Evolutionary conservation across 2,888 invertebrate species (phyloP).

Genomic region (Lissocephala sabroskyi): DNA sequence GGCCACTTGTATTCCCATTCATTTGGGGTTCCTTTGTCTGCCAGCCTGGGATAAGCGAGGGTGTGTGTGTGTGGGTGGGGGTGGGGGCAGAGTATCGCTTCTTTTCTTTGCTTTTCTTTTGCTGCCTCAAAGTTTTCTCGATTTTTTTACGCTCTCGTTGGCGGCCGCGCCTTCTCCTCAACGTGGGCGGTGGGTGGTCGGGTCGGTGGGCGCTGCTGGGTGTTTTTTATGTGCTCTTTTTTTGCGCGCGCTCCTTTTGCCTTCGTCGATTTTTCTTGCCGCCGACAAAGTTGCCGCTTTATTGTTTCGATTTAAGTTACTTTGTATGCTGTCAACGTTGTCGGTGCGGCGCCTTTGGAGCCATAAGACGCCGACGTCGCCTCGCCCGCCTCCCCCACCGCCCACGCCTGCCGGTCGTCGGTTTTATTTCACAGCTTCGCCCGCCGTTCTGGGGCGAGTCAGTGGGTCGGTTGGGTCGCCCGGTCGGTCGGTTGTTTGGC

Average conservation of each 20-base stretch:
- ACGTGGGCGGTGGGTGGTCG: too few relatives aligned
- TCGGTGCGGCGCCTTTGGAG: slow-evolving; percentile 4
- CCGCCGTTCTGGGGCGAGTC: neutral
- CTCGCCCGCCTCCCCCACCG: neutral
- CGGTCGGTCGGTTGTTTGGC: slow-evolving; percentile 32
- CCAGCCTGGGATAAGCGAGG: neutral
- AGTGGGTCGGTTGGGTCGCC: neutral
- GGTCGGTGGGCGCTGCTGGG: too few relatives aligned
- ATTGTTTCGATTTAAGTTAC: slow-evolving; percentile 71
- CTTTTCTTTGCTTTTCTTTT: slow-evolving; percentile 35
- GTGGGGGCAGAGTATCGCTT: neutral
- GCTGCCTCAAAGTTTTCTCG: slow-evolving; percentile 10
- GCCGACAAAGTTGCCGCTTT: slow-evolving; percentile 62
- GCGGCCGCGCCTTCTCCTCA: too few relatives aligned
- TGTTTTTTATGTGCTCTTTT: slow-evolving; percentile 1
- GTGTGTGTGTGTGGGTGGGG: neutral
- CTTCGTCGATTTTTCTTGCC: slow-evolving; percentile 19
- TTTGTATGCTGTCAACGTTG: slow-evolving; percentile 72
- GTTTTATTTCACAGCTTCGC: slow-evolving; percentile 55
- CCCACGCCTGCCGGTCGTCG: too few relatives aligned
- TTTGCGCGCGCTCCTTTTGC: slow-evolving; percentile 11
- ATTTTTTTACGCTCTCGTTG: slow-evolving; percentile 3
- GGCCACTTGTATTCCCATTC: too few relatives aligned
- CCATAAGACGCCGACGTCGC: slow-evolving; percentile 1
- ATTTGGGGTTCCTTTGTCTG: too few relatives aligned